phyloP scores from a whole-genome alignment of 2,113 vertebrate genomes.

The Mirounga angustirostris region DNA sequence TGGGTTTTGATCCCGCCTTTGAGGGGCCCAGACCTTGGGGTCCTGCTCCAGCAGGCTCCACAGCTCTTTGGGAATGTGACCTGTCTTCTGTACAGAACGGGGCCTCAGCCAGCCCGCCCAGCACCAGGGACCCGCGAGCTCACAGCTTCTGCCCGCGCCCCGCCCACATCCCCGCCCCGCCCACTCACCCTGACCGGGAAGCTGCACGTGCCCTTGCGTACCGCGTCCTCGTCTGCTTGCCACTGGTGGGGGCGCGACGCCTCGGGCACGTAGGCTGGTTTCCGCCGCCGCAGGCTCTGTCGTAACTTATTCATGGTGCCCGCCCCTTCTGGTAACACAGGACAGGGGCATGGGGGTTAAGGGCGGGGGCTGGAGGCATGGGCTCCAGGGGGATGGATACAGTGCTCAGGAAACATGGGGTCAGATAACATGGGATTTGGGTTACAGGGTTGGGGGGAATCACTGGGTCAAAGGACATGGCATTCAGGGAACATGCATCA shows the following conservation, averaged over 20 bases:
- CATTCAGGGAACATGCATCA: too few species aligned
- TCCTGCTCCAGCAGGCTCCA: not conserved
- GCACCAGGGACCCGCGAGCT: accelerated
- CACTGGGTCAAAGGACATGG: not conserved
- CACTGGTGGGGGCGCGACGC: constrained; percentile 96
- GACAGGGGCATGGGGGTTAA: not conserved
- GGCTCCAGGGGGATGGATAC: not conserved
- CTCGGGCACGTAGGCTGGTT: constrained; percentile 94
- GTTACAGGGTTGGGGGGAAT: not conserved
- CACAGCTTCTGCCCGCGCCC: too few species aligned
- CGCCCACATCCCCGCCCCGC: not conserved
- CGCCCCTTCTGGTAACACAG: constrained; percentile 64
- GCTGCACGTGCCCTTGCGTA: constrained; percentile 95
- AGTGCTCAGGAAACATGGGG: not conserved
- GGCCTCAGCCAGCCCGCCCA: too few species aligned
- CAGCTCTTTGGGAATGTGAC: not conserved
- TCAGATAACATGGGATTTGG: not conserved
- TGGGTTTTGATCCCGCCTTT: not conserved
- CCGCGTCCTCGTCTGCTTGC: constrained; percentile 95
- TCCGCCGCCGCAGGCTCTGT: constrained; percentile 95
- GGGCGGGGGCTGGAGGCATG: not conserved
- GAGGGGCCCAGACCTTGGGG: not conserved
- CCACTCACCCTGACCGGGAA: constrained; percentile 93
- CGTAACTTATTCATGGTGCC: constrained; percentile 96
- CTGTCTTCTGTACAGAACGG: not conserved